A percentile compares a stretch with the other conserved stretches of the same genome.
Evolutionary conservation across 2,888 invertebrate species (phyloP).

Genomic region (Bursaphelenchus okinawaensis): DNA sequence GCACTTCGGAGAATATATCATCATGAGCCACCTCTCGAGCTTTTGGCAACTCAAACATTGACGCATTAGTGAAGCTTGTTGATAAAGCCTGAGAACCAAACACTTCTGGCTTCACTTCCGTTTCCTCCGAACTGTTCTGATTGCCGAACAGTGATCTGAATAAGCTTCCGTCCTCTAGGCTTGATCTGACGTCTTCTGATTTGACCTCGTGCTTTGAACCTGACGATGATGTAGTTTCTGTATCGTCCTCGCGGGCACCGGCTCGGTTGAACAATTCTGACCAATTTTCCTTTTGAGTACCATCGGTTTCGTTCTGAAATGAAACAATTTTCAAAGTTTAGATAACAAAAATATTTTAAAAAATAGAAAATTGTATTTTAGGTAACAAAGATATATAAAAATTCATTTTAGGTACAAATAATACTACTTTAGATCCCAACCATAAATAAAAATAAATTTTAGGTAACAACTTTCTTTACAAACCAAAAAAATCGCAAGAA

Average conservation of each 20-base stretch:
- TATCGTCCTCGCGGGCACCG: conserved; percentile 15
- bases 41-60: conserved; percentile 18
- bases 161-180: neutral
- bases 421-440: conserved; percentile 3
- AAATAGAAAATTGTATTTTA: too few relatives aligned
- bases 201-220: neutral
- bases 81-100: conserved; percentile 1
- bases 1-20: conserved; percentile 31
- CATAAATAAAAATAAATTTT: conserved; percentile 7
- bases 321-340: too few relatives aligned
- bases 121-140: neutral
- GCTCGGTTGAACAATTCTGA: neutral
- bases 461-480: neutral
- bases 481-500: too few relatives aligned
- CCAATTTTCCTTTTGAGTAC: neutral
- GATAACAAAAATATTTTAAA: too few relatives aligned
- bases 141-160: neutral
- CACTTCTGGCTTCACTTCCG: neutral
- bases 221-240: conserved; percentile 13
- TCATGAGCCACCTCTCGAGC: conserved; percentile 20
- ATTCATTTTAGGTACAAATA: too few relatives aligned
- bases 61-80: neutral
- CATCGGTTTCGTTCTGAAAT: too few relatives aligned
- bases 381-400: too few relatives aligned
- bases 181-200: too few relatives aligned